Conservation (phyloP, 2,888 invertebrate species). For the Hirtodrosophila histrioides region DNA sequence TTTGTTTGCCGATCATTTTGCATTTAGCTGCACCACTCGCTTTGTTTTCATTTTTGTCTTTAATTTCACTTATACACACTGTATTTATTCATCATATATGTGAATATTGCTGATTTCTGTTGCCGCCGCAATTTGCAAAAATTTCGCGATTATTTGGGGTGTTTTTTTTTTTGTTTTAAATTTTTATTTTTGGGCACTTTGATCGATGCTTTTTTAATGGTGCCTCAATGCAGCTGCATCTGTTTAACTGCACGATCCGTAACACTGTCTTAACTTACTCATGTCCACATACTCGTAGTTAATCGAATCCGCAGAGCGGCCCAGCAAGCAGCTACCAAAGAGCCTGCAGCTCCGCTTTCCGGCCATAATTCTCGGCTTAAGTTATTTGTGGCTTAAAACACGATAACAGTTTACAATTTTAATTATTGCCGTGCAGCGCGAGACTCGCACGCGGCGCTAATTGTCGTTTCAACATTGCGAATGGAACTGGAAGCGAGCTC, state of each 20-base stretch:
- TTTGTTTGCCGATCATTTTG: constrained; percentile 63
- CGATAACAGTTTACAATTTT: constrained; percentile 15
- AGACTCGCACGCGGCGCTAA: constrained; percentile 56
- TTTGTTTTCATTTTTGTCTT: constrained; percentile 24
- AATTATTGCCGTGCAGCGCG: constrained; percentile 37
- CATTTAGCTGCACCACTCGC: constrained; percentile 8
- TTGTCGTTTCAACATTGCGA: constrained; percentile 75
- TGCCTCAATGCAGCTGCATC: constrained; percentile 50
- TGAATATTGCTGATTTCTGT: constrained; percentile 5
- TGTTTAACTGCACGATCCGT: constrained; percentile 24
- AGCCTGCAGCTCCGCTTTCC: constrained; percentile 51
- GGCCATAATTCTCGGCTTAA: constrained; percentile 42
- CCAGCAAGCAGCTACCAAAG: constrained; percentile 56
- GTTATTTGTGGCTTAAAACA: constrained; percentile 2
- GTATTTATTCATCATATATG: constrained; percentile 2
- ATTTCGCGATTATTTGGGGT: constrained; percentile 28
- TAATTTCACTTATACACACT: background rate
- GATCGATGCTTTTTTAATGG: constrained; percentile 76
- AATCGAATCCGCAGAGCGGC: constrained; percentile 25
- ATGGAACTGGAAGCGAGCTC: constrained; percentile 57
- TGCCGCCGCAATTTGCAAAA: constrained; percentile 56
- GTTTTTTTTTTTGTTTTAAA: background rate
- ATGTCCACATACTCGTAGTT: constrained; percentile 68
- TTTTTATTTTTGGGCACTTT: constrained; percentile 35
- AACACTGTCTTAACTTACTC: constrained; percentile 67